A percentile compares a stretch with the other conserved stretches of the same genome.
Conservation (phyloP, 64 coral and sea anemone species). For the Pocillopora damicornis region DNA sequence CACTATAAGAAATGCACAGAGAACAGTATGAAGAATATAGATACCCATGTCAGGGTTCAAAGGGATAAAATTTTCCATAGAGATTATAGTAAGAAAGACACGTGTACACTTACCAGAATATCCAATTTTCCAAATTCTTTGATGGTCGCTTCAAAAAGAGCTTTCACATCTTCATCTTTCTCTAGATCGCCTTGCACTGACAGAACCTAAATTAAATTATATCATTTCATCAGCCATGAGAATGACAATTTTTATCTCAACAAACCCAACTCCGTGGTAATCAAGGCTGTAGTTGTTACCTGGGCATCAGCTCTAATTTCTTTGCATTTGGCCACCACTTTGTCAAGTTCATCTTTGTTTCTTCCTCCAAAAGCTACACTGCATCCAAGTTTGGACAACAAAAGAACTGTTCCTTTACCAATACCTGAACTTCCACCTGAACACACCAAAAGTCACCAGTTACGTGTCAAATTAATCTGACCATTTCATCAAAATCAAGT, state of each 20-base stretch:
- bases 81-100: neutral
- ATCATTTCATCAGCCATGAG: neutral
- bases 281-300: neutral
- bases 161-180: conserved; percentile 42
- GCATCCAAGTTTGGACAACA: conserved; percentile 43
- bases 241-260: neutral
- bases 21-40: too few relatives aligned
- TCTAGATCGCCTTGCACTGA: conserved; percentile 37
- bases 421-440: conserved; percentile 43
- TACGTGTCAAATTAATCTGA: too few relatives aligned
- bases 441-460: neutral
- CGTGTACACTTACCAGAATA: conserved; percentile 20
- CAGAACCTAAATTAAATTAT: conserved; percentile 1
- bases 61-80: neutral
- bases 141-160: conserved; percentile 31
- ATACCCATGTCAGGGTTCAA: neutral
- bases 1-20: too few relatives aligned
- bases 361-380: conserved; percentile 39
- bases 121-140: conserved; percentile 46
- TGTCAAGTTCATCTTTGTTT: conserved; percentile 37
- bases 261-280: neutral
- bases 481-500: too few relatives aligned
- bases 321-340: conserved; percentile 30
- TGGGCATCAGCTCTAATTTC: conserved; percentile 7
- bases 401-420: conserved; percentile 35